phyloP scores from a whole-genome alignment of 2,888 invertebrate genomes.

The Cantharis lateralis region DNA sequence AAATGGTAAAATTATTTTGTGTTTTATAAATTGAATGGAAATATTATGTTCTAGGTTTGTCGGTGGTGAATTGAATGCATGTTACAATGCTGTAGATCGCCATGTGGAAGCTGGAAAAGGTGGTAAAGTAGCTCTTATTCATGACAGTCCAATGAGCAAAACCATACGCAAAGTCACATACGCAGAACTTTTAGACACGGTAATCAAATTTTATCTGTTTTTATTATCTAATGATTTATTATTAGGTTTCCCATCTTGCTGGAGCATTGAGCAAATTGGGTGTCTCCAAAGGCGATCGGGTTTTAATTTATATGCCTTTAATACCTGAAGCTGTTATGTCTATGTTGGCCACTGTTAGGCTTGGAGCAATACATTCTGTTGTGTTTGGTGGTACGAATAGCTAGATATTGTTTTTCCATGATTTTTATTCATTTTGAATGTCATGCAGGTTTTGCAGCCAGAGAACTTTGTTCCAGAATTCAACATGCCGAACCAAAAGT shows the following conservation, averaged over 20 bases:
- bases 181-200: constrained; percentile 78
- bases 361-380: constrained; percentile 92
- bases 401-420: background rate
- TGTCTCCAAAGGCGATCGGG: constrained; percentile 80
- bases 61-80: constrained; percentile 90
- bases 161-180: constrained; percentile 79
- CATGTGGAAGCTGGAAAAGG: constrained; percentile 83
- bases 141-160: constrained; percentile 88
- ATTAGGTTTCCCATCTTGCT: constrained; percentile 74
- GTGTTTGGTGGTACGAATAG: constrained; percentile 82
- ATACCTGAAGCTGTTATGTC: constrained; percentile 89
- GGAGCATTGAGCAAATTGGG: constrained; percentile 79
- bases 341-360: constrained; percentile 84
- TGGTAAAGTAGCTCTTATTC: constrained; percentile 79
- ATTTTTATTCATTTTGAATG: too few relatives aligned
- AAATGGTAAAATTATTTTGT: constrained; percentile 72
- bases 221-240: constrained; percentile 16
- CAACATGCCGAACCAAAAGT: constrained; percentile 88
- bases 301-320: constrained; percentile 93
- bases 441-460: constrained; percentile 81
- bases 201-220: constrained; percentile 46
- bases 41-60: constrained; percentile 67
- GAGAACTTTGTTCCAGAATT: constrained; percentile 83
- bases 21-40: background rate
- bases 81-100: constrained; percentile 90